Evolutionary conservation across 2,888 invertebrate genomes (phyloP).

Genomic region (Rapana venosa): DNA sequence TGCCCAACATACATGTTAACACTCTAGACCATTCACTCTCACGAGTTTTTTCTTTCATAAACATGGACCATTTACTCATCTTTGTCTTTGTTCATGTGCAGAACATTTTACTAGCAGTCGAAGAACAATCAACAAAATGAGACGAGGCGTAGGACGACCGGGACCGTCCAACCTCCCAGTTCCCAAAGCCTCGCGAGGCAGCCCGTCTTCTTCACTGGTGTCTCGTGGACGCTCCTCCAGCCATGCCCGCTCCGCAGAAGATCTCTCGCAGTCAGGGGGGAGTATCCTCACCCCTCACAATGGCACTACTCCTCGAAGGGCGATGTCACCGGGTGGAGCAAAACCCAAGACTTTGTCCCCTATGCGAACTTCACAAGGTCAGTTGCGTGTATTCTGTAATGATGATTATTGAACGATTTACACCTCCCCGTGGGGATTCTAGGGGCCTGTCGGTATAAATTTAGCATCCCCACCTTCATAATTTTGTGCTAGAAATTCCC

Average conservation of each 20-base stretch:
- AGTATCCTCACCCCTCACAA: neutral
- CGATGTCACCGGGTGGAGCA: slow-evolving; percentile 55
- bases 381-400: slow-evolving; percentile 13
- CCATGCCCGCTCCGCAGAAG: slow-evolving; percentile 68
- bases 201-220: slow-evolving; percentile 60
- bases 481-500: too few relatives aligned
- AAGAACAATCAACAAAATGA: slow-evolving; percentile 38
- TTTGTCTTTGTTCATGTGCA: neutral
- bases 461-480: too few relatives aligned
- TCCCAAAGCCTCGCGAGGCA: slow-evolving; percentile 63
- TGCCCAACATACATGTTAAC: too few relatives aligned
- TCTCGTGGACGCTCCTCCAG: slow-evolving; percentile 46
- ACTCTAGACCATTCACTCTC: too few relatives aligned
- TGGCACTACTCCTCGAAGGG: slow-evolving; percentile 23
- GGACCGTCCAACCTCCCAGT: slow-evolving; percentile 66
- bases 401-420: neutral
- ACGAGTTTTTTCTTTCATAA: too few relatives aligned
- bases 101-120: neutral
- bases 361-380: slow-evolving; percentile 50
- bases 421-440: too few relatives aligned
- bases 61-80: neutral
- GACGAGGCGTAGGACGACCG: slow-evolving; percentile 49
- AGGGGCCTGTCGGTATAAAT: too few relatives aligned
- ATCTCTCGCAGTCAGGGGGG: slow-evolving; percentile 46
- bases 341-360: slow-evolving; percentile 55